Percentiles rank a stretch among this genome's conserved stretches.
Conservation (phyloP, 2,797 vertebrate species). For the Tenualosa ilisha region DNA sequence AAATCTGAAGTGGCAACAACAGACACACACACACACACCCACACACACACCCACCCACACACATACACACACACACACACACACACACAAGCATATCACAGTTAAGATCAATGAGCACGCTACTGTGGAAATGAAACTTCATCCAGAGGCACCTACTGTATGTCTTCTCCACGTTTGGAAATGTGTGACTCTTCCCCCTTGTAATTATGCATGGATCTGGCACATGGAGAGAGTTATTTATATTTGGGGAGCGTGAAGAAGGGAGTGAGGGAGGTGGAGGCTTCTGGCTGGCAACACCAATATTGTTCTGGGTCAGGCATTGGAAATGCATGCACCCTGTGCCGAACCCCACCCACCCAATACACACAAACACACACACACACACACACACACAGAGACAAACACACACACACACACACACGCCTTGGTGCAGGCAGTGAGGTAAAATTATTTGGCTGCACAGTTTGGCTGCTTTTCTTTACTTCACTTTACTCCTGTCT, state of each 20-base stretch:
- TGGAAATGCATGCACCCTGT: neutral
- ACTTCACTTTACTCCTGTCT: conserved; percentile 61
- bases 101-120: neutral
- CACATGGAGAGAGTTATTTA: conserved; percentile 73
- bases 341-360: neutral
- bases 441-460: conserved; percentile 36
- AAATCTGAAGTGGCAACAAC: neutral
- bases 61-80: neutral
- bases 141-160: neutral
- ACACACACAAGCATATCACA: conserved; percentile 7
- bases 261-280: neutral
- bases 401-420: conserved; percentile 48
- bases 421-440: conserved; percentile 27
- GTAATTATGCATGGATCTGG: conserved; percentile 75
- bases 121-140: neutral
- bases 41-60: neutral
- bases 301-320: conserved; percentile 78
- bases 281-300: conserved; percentile 57
- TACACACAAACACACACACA: neutral
- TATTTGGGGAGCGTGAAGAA: conserved; percentile 58
- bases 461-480: conserved; percentile 41
- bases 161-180: neutral
- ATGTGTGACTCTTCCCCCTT: conserved; percentile 35
- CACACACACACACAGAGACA: neutral
- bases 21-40: neutral